Evolutionary conservation across 2,113 vertebrate species (phyloP), one percentile per base, ranked within the genome.

Genomic region (Chaetodon auriga): DNA sequence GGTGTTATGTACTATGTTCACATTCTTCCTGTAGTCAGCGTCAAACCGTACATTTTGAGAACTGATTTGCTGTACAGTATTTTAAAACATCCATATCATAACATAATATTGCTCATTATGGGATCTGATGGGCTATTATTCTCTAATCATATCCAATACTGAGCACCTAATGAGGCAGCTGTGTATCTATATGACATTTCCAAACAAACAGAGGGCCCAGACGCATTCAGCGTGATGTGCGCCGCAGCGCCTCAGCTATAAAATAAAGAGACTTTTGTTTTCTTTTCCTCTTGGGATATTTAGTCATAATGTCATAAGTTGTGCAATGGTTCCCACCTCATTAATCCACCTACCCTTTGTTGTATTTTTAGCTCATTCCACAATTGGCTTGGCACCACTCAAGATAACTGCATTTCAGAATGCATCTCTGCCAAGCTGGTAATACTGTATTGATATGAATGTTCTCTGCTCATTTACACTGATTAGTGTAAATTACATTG

Each of bases 281-380:
- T 19, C 11, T 11, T 38, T 18, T 46, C 16, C 61, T 46, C 54
- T 60, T 38, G 23, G 6, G 45, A 25, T 46, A 21, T 62, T 63
- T 48, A 57, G 36, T 78, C 75, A 66, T 45, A 36, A 65, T 72
- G 53, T 35, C 61, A 48, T 43, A 38, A 43, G 54, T 51, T 78
- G n/a, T 45, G 16, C 18, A 63, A 55, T 18, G 23, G 23, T 15
- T 75, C 76, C 48, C 11, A 54, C 38, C 43, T 23, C 51, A 76
- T 65, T 75, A 65, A 14, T 58, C 65, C 78, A 49, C 65, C 71
- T 48, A 68, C 70, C 5, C n/a, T 43, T 58, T 53, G 12, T 16
- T 53, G 36, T 76, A 71, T 61, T 60, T 80, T 81, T 60, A 81
- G 72, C 55, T 55, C 69, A 48, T 65, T 79, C 62, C 36, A 54